Percentiles rank a stretch among this genome's conserved stretches.
Conservation (phyloP, 1,140 invertebrate genomes). For the Battus philenor region DNA sequence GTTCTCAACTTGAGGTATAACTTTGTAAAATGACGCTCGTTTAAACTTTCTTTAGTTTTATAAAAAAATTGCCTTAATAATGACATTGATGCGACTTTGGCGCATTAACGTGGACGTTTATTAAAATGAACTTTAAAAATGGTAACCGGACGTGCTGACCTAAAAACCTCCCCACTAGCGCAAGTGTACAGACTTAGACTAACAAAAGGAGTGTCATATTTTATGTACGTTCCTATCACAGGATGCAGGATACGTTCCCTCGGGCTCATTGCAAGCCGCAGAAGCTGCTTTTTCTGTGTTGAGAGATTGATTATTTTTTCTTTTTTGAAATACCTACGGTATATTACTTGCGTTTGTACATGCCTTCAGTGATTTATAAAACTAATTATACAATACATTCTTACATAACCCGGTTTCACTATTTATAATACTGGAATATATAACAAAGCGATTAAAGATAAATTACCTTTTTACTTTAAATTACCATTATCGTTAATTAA, state of each 20-base stretch:
- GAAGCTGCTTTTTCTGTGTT: not conserved
- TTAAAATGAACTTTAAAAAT: constrained; percentile 8
- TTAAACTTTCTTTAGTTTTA: too few species aligned
- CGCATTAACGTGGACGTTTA: not conserved
- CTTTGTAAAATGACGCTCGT: too few species aligned
- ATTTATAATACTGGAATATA: too few species aligned
- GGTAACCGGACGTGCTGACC: constrained; percentile 10
- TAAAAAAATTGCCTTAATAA: too few species aligned
- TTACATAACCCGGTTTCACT: too few species aligned
- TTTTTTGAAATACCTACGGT: not conserved
- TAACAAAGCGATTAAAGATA: too few species aligned
- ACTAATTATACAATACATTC: too few species aligned
- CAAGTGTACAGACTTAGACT: not conserved
- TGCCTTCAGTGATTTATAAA: too few species aligned
- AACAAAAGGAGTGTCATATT: constrained; percentile 14
- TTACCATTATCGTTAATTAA: too few species aligned
- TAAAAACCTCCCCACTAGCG: constrained; percentile 7
- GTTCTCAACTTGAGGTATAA: too few species aligned
- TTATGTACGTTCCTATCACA: constrained; percentile 11
- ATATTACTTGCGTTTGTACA: too few species aligned
- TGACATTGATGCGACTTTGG: not conserved
- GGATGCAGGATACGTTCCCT: constrained; percentile 12
- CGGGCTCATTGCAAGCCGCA: constrained; percentile 5
- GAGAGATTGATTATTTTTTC: constrained; percentile 3
- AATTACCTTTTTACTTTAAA: too few species aligned